Base-by-base conservation (phyloP, 35 echinoderm and acorn worm genomes). In the Ophioderma brevispina region DNA sequence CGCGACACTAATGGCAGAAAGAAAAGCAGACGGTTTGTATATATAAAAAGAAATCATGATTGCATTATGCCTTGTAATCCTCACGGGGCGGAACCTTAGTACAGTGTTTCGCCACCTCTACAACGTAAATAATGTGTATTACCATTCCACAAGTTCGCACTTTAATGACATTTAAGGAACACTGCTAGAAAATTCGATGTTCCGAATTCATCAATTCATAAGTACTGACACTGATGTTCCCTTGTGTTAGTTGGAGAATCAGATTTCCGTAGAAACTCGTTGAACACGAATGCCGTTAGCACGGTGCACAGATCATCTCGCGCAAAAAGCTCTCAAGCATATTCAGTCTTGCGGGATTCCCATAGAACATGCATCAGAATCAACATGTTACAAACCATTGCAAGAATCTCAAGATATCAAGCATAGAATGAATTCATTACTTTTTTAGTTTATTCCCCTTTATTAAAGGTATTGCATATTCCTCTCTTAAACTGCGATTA, bases 151-250 rank as follows among this genome's bases (percentile, higher is more conserved):
- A 70, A 70, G 59, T 70, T 70, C 59, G 15, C 59, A 70, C 59
- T 70, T 70, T 70, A 70, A 70, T 70, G 59, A 70, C 59, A 70
- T 70, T 70, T 70, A 70, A 30, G 59, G 59, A 70, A 70, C n/a
- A 70, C 59, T 70, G n/a, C n/a, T 70, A 70, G 15, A 8, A 70
- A 70, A 70, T 70, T 70, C 28, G 59, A 70, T 70, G 59, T 70
- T 70, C 59, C 59, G 59, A 70, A 70, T 70, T 6, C 59, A 70
- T 70, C 59, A 70, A 70, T 70, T 70, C 59, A 70, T 70, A 70
- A n/a, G 59, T 70, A 70, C 10, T 70, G 59, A 70, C n/a, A 70
- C 59, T 70, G 15, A 8, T 25, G 15, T 30, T 70, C 59, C 59
- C 59, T 25, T 25, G 59, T 8, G 59, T 70, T 25, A 70, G 59